These are phyloP conservation scores for Drosophila subquinaria DNA, from an alignment of 2,888 invertebrate species.

Conservation along the genomic window DNA sequence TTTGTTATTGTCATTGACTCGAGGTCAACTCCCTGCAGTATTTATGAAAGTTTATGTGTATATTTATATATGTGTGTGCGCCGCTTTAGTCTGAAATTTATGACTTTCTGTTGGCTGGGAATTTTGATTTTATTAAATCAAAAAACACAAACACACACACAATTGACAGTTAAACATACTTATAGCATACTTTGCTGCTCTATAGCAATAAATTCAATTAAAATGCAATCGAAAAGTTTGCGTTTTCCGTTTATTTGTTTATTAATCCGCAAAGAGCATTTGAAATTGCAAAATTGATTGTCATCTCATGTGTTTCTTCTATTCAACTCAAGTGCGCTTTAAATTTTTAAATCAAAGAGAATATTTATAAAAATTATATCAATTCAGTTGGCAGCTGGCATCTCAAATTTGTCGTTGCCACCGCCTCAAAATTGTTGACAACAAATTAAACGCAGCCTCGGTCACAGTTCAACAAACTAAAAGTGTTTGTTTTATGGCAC, in stretches of 20 bases:
- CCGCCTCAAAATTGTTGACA: slow-evolving; percentile 49
- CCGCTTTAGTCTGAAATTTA: slow-evolving; percentile 26
- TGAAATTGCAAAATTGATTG: background rate
- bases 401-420: slow-evolving; percentile 32
- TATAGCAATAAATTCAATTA: slow-evolving; percentile 32
- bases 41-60: slow-evolving; percentile 2
- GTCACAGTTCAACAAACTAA: slow-evolving; percentile 77
- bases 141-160: background rate
- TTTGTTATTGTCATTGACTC: slow-evolving; percentile 33
- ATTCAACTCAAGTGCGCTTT: background rate
- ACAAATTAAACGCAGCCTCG: slow-evolving; percentile 69
- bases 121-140: slow-evolving; percentile 3
- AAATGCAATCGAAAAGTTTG: slow-evolving; percentile 28
- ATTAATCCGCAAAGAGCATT: slow-evolving; percentile 12
- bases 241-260: slow-evolving; percentile 16
- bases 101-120: slow-evolving; percentile 9
- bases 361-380: background rate
- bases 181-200: slow-evolving; percentile 32
- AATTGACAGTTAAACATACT: slow-evolving; percentile 5
- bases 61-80: slow-evolving; percentile 7
- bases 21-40: slow-evolving; percentile 37
- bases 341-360: background rate
- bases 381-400: slow-evolving; percentile 28
- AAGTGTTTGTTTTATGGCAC: slow-evolving; percentile 77
- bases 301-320: background rate